phyloP scores from a whole-genome alignment of 2,797 vertebrate species.

The Furcifer pardalis region DNA sequence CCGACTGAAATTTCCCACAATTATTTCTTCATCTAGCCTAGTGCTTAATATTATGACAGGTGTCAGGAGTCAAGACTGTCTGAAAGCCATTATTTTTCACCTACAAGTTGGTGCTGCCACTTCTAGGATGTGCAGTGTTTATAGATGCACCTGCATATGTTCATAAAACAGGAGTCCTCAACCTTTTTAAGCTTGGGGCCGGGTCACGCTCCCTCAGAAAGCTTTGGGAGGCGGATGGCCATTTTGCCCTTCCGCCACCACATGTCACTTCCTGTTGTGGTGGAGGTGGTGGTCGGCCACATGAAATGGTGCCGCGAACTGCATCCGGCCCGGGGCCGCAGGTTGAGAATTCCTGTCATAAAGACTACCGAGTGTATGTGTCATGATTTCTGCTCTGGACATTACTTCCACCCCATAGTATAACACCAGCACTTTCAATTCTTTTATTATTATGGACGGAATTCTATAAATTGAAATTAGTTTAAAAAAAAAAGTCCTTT shows the following conservation, averaged over 20 bases:
- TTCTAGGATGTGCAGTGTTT: background rate
- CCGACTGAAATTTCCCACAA: no score
- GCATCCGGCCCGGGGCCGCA: no score
- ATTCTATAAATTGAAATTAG: background rate
- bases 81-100: background rate
- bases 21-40: background rate
- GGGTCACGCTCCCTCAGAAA: no score
- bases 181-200: no score
- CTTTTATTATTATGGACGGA: background rate
- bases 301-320: no score
- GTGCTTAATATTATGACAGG: background rate
- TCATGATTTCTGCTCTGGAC: background rate
- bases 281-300: no score
- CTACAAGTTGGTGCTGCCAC: background rate
- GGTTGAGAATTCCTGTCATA: no score
- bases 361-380: background rate
- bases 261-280: no score
- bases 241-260: no score
- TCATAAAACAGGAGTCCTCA: no score
- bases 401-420: background rate
- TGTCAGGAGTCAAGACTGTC: background rate
- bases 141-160: background rate
- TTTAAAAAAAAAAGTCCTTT: background rate
- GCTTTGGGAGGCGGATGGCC: no score
- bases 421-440: background rate